Conservation (phyloP, 2,797 vertebrate species). For the Delichon dasypus region DNA sequence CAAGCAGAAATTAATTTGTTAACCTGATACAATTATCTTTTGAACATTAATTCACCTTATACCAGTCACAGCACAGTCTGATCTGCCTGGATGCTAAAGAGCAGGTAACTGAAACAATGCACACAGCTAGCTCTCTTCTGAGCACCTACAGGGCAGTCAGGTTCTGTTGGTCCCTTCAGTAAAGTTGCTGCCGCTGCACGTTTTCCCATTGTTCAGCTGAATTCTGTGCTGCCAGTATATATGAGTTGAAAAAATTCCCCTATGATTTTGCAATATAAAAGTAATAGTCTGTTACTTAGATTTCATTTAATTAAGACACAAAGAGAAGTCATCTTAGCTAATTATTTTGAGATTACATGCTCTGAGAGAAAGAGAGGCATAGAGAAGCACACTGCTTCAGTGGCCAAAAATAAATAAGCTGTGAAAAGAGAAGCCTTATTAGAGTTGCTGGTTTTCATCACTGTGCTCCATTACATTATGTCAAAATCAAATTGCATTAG, state of each 20-base stretch:
- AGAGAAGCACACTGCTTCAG: not conserved
- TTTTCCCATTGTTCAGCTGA: not conserved
- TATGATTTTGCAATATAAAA: not conserved
- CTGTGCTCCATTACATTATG: not conserved
- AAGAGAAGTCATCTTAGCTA: not conserved
- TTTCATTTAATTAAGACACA: conserved; percentile 2
- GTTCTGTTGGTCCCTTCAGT: not conserved
- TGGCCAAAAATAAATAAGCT: not conserved
- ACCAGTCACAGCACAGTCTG: not conserved
- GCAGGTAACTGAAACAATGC: not conserved
- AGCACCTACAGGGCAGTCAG: not conserved
- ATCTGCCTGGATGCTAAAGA: not conserved
- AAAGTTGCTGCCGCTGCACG: not conserved
- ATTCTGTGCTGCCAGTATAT: not conserved
- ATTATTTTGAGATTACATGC: not conserved
- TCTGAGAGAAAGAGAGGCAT: not conserved
- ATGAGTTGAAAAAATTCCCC: not conserved
- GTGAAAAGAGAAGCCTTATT: not conserved
- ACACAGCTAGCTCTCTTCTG: not conserved
- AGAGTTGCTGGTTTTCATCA: conserved; percentile 1
- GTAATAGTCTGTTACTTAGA: not conserved
- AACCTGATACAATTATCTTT: not conserved
- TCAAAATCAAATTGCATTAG: conserved; percentile 25
- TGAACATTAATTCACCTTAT: not conserved
- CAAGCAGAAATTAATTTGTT: not conserved